Conservation (phyloP, 2,797 vertebrate genomes). For the Hylomyscus alleni region DNA sequence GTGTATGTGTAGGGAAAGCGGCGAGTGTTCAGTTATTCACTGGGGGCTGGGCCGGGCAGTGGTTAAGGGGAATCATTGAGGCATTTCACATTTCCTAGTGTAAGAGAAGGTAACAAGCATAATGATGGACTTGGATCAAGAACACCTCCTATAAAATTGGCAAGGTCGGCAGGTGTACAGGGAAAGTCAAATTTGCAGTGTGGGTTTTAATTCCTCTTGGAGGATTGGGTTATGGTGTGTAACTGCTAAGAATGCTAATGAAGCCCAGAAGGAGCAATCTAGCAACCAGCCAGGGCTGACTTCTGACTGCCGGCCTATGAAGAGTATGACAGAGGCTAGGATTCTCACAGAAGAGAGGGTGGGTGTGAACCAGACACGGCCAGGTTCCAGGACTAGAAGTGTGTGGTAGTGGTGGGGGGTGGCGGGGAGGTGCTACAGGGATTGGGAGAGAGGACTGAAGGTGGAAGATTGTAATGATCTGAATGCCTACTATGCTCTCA, state of each 20-base stretch:
- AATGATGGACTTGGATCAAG: not conserved
- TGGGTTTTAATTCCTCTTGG: conserved; percentile 49
- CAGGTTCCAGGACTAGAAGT: not conserved
- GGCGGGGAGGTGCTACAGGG: not conserved
- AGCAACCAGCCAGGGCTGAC: not conserved
- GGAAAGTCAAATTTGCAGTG: not conserved
- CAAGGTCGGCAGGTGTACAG: not conserved
- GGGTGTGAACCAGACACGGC: accelerated
- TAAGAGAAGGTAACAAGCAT: not conserved
- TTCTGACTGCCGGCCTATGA: not conserved
- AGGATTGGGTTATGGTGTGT: not conserved
- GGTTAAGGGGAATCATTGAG: not conserved
- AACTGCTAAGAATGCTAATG: not conserved
- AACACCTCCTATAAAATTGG: not conserved
- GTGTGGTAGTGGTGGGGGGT: accelerated
- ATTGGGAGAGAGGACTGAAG: not conserved
- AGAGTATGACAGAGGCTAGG: not conserved
- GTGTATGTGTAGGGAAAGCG: no score
- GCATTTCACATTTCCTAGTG: not conserved
- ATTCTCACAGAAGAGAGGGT: not conserved
- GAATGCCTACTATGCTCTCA: not conserved
- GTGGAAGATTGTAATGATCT: not conserved
- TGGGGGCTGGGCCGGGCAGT: no score
- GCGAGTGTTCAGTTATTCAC: not conserved
- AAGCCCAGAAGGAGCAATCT: not conserved